Conservation (phyloP, 2,113 vertebrate species). For the Burhinus oedicnemus region DNA sequence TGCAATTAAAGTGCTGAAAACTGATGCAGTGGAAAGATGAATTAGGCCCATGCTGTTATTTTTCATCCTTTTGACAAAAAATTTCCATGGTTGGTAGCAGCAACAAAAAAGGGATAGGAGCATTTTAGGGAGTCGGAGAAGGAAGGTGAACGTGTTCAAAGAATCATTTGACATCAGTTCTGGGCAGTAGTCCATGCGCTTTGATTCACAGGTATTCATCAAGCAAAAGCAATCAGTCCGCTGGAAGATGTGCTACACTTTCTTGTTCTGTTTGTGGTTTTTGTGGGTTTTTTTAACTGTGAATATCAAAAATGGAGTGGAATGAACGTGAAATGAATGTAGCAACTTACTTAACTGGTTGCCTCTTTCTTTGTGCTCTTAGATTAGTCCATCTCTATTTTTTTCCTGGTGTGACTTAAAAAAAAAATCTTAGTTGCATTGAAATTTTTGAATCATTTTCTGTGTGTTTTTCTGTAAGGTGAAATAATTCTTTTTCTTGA, state of each 20-base stretch:
- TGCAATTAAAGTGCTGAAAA: neutral
- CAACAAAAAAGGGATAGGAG: neutral
- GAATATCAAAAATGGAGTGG: neutral
- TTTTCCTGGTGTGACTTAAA: neutral
- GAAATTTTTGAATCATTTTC: neutral
- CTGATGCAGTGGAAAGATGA: neutral
- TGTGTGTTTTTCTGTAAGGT: neutral
- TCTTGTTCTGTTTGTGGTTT: neutral
- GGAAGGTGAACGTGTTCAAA: neutral
- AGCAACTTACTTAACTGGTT: neutral
- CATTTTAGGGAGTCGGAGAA: neutral
- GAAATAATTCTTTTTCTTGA: neutral
- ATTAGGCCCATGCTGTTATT: neutral
- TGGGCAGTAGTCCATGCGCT: neutral
- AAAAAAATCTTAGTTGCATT: neutral
- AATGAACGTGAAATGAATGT: neutral
- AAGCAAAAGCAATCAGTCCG: neutral
- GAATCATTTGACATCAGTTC: neutral
- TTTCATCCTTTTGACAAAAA: neutral
- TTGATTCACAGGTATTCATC: neutral
- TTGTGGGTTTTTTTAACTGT: neutral
- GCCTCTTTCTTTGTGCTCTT: neutral
- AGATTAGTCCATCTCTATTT: neutral
- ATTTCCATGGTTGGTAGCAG: neutral
- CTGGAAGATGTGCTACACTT: neutral